Conservation (phyloP, 2,113 vertebrate genomes). For the Triplophysa dalaica region DNA sequence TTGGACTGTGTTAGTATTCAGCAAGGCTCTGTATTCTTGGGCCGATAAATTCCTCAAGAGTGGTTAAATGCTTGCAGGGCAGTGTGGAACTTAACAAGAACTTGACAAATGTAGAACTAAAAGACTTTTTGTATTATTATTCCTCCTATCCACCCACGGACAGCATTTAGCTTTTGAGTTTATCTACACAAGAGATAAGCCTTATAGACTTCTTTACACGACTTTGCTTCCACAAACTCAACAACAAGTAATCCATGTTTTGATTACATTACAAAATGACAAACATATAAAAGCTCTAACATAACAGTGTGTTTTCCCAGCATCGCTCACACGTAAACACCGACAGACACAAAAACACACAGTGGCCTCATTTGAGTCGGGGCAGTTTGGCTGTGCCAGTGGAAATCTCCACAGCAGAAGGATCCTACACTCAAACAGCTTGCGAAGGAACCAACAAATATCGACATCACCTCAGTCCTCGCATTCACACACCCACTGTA, state of each 20-base stretch:
- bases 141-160: too few species aligned
- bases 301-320: slow-evolving; percentile 42
- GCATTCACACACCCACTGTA: slow-evolving; percentile 4
- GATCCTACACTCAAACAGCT: slow-evolving; percentile 7
- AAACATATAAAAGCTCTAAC: neutral
- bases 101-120: neutral
- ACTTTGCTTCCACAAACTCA: neutral
- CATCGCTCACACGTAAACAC: slow-evolving; percentile 4
- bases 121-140: slow-evolving; percentile 9
- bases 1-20: neutral
- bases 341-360: slow-evolving; percentile 34
- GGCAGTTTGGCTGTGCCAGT: neutral
- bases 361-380: slow-evolving; percentile 14
- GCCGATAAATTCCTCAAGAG: slow-evolving; percentile 6
- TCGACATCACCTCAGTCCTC: slow-evolving; percentile 17
- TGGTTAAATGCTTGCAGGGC: neutral
- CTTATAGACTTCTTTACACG: neutral
- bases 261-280: neutral
- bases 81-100: slow-evolving; percentile 25
- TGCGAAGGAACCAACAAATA: slow-evolving; percentile 40
- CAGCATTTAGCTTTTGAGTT: too few species aligned
- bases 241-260: neutral
- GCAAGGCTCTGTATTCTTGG: neutral
- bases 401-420: slow-evolving; percentile 49
- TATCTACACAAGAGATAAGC: neutral